Evolutionary conservation across 53 echinoderm and acorn worm species (phyloP), one percentile per base, ranked within the genome.

Genomic region (Luidia sarsii): DNA sequence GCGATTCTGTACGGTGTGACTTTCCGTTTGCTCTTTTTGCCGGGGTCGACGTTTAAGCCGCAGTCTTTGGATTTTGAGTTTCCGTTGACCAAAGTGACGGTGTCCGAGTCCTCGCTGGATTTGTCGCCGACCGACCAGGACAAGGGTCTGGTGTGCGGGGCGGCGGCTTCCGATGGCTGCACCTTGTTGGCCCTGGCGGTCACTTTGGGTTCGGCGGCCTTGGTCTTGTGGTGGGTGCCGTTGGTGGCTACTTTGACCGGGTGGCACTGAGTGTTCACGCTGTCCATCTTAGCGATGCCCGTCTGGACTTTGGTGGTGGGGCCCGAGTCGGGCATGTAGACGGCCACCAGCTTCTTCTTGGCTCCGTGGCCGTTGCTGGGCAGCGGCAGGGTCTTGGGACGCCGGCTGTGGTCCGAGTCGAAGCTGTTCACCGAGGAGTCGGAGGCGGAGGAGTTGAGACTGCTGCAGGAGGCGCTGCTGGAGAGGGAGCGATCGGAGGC

Each of bases 261-360:
- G 32, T 95, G 90, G 50, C 96, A 95, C 64, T 90, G 90, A 23
- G 80, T 80, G 30, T 83, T 80, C 19, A 90, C 79, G 35, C 82
- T 92, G 70, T 90, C 96, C 90, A 94, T 81, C 63, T 97, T 94
- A 22, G 97, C 97, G 29, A 97, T 97, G 20, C 93, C 97, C 13
- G 97, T 97, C 60, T 97, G 91, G 49, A 97, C 93, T 55, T 94
- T 91, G 29, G 93, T 83, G 5, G 93, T 83, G 14, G 93, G 97
- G 31, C 97, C 90, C 25, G 91, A 82, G 48, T 94, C 87, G 16
- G 97, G 97, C 65, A 91, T 91, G 69, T 91, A 97, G 2, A 97
- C 92, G 2, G 93, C 91, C 73, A 97, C 91, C 64, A 97, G 66
- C 59, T 91, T 97, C 43, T 97, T 97, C 79, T 94, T 97, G 35